Evolutionary conservation across 2,888 invertebrate genomes (phyloP), one percentile per base, ranked within the genome.

Genomic region (Bhutanitis thaidina): DNA sequence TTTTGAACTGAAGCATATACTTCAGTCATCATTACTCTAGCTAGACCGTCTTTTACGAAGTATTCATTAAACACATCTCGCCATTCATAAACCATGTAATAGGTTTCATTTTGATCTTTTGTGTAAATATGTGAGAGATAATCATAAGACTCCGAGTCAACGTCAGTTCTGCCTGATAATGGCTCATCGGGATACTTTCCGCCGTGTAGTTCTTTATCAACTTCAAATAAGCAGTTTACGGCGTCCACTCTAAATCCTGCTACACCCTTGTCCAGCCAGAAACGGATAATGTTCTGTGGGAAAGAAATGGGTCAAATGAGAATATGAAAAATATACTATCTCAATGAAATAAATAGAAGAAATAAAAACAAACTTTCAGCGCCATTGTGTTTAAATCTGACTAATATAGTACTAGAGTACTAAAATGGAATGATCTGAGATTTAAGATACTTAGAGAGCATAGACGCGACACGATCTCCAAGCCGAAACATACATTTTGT

Each of bases 241-340:
- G 96, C 95, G 62, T 96, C 95, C 5, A 98, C 91, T 65, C 97
- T 92, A 68, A 98, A 96, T 5, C 98, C 98, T 67, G 95, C 94
- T 0, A 97, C 93, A 1, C 97, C 97, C 70, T 93, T 93, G 8
- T 92, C 91, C 45, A 98, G 69, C 97, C 98, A 98, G 67, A 93
- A 96, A 25, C 87, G 85, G 34, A 97, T 76, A 1, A 94, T 91
- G 1, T 92, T 90, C 93, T 86, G 57, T 49, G 74, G 74, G 43
- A 12, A 35, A 53, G 0, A 14, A 37, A 20, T 7, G 4, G n/a
- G 10, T 35, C 15, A 45, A 43, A n/a, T n/a, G n/a, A n/a, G n/a
- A n/a, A n/a, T n/a, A n/a, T n/a, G n/a, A n/a, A n/a, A n/a, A n/a
- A n/a, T n/a, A n/a, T n/a, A n/a, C n/a, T n/a, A n/a, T n/a, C n/a